phyloP scores from a whole-genome alignment of 2,797 vertebrate species.

The Ceryle rudis region DNA sequence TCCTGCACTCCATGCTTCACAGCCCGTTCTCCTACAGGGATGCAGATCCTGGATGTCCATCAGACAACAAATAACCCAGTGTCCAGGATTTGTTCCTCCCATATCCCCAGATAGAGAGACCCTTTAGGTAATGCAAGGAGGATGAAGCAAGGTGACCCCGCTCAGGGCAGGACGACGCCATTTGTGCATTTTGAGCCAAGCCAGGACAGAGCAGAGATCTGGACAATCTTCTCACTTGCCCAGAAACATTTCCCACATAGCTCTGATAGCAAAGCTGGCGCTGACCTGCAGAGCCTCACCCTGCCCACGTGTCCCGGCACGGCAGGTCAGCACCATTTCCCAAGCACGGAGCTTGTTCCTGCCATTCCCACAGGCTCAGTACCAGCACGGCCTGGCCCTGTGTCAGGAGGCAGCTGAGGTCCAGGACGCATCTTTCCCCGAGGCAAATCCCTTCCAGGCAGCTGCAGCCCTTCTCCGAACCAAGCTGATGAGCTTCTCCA shows the following conservation, averaged over 20 bases:
- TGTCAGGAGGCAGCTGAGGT: conserved; percentile 83
- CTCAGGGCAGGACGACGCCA: accelerated
- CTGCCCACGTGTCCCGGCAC: accelerated
- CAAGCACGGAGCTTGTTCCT: background rate
- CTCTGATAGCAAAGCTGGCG: accelerated
- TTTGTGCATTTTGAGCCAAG: background rate
- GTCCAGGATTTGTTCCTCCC: background rate
- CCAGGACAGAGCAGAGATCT: background rate
- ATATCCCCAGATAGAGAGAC: accelerated
- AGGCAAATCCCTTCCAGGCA: conserved; percentile 79
- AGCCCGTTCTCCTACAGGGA: background rate
- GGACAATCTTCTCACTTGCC: background rate
- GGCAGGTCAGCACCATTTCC: background rate
- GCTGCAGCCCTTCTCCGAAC: conserved; percentile 83
- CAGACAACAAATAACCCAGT: too few relatives aligned
- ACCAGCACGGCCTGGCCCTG: conserved; percentile 78
- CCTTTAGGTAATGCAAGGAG: background rate
- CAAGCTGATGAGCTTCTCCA: conserved; percentile 84
- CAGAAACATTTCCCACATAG: background rate
- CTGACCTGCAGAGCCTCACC: accelerated
- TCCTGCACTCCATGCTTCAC: accelerated
- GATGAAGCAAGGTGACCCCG: background rate
- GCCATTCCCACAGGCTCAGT: conserved; percentile 80
- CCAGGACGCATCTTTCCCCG: conserved; percentile 57
- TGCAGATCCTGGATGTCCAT: background rate